A percentile compares a stretch with the other conserved stretches of the same genome.
Evolutionary conservation across 1,140 invertebrate genomes (phyloP).

Genomic region (Mycetomoellerius zeteki): DNA sequence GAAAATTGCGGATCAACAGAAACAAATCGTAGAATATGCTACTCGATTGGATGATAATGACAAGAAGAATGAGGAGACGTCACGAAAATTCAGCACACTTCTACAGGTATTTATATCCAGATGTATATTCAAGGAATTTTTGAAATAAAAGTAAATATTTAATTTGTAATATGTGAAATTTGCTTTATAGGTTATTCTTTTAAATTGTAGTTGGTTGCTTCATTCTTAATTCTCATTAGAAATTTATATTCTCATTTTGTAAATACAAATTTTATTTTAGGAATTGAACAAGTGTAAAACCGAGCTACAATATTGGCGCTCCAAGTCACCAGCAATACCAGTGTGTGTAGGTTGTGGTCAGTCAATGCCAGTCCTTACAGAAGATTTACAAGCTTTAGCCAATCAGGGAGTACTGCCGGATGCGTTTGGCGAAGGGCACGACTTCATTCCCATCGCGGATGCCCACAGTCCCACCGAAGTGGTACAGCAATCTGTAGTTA

Average conservation of each 20-base stretch:
- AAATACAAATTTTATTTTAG: constrained; percentile 81
- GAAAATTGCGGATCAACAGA: constrained; percentile 93
- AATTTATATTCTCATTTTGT: not conserved
- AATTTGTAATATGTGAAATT: constrained; percentile 5
- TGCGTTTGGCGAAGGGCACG: constrained; percentile 85
- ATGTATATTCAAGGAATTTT: constrained; percentile 19
- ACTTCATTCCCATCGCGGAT: constrained; percentile 86
- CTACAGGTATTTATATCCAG: constrained; percentile 90
- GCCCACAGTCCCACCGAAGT: constrained; percentile 81
- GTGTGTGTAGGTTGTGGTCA: constrained; percentile 88
- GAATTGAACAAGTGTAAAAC: constrained; percentile 96
- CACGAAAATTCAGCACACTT: constrained; percentile 94
- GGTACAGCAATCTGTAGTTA: constrained; percentile 59
- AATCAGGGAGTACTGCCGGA: constrained; percentile 89
- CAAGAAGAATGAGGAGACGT: constrained; percentile 96
- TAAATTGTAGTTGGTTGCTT: not conserved
- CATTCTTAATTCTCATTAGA: not conserved
- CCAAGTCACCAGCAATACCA: constrained; percentile 92
- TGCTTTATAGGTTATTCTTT: constrained; percentile 5
- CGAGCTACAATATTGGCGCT: constrained; percentile 95
- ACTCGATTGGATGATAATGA: constrained; percentile 94
- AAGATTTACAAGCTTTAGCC: constrained; percentile 88
- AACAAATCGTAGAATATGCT: constrained; percentile 94
- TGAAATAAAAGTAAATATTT: not conserved
- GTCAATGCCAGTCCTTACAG: constrained; percentile 87